These are phyloP conservation scores for Chromoteleia sp. DNA, from an alignment of 2,888 invertebrate genomes.

Conservation along the genomic window DNA sequence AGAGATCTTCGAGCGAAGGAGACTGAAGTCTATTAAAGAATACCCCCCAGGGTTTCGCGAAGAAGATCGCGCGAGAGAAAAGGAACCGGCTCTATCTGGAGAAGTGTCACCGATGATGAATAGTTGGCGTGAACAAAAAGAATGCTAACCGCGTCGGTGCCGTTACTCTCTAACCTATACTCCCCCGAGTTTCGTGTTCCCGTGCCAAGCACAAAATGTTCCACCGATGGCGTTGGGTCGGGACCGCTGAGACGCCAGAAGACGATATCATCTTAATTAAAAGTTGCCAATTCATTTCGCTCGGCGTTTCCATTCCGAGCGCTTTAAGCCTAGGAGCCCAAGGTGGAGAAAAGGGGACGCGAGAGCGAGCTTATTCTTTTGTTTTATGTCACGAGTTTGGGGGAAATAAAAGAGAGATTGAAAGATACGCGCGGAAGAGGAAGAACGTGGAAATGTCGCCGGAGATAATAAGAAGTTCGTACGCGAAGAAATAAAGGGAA, in stretches of 20 bases:
- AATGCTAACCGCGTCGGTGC: slow-evolving; percentile 81
- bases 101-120: slow-evolving; percentile 85
- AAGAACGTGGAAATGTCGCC: slow-evolving; percentile 74
- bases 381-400: slow-evolving; percentile 75
- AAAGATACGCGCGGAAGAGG: slow-evolving; percentile 71
- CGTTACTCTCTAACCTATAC: slow-evolving; percentile 72
- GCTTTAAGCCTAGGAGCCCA: slow-evolving; percentile 59
- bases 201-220: slow-evolving; percentile 67
- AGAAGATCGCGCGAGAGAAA: slow-evolving; percentile 69
- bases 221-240: slow-evolving; percentile 65
- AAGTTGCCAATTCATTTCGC: slow-evolving; percentile 85
- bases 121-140: slow-evolving; percentile 85
- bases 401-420: slow-evolving; percentile 73
- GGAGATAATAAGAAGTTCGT: slow-evolving; percentile 80
- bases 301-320: slow-evolving; percentile 77
- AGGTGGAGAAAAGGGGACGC: slow-evolving; percentile 62
- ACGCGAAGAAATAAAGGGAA: slow-evolving; percentile 81
- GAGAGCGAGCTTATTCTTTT: slow-evolving; percentile 76
- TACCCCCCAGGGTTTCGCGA: slow-evolving; percentile 79
- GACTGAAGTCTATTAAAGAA: slow-evolving; percentile 83
- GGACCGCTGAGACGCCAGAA: slow-evolving; percentile 73
- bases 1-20: slow-evolving; percentile 12
- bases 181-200: slow-evolving; percentile 70
- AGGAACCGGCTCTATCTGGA: slow-evolving; percentile 82
- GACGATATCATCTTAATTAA: slow-evolving; percentile 85